A percentile compares a stretch with the other conserved stretches of the same genome.
These are phyloP conservation scores for Hybognathus amarus DNA, from an alignment of 2,797 vertebrate species.

Conservation along the genomic window DNA sequence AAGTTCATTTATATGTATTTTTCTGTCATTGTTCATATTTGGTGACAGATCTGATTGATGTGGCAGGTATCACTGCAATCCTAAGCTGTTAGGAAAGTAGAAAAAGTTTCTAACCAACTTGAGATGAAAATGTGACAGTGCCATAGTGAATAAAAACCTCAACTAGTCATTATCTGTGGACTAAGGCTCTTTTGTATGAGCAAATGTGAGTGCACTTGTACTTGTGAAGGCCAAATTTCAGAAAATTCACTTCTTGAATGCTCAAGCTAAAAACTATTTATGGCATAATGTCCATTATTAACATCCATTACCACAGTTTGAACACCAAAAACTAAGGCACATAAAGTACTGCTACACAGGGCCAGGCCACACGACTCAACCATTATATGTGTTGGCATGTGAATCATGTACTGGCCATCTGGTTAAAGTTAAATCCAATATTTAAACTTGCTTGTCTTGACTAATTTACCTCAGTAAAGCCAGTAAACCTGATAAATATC, in stretches of 20 bases:
- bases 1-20: conserved; percentile 20
- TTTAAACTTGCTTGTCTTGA: conserved; percentile 14
- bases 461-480: neutral
- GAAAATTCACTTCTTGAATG: neutral
- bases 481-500: conserved; percentile 26
- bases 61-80: conserved; percentile 21
- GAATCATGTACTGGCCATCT: conserved; percentile 11
- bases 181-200: neutral
- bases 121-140: conserved; percentile 5
- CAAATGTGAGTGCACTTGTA: conserved; percentile 6
- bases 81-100: conserved; percentile 4
- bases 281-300: neutral
- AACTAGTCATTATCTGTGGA: neutral
- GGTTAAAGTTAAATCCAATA: conserved; percentile 30
- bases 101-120: conserved; percentile 15
- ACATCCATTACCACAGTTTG: neutral
- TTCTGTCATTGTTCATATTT: conserved; percentile 22
- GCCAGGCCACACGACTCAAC: neutral
- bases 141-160: neutral
- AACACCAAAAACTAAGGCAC: conserved; percentile 6
- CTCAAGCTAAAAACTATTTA: neutral
- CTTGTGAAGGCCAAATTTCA: conserved; percentile 7
- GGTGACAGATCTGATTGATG: conserved; percentile 26
- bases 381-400: conserved; percentile 12
- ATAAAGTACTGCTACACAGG: conserved; percentile 9